Conservation (phyloP, 2,113 vertebrate species). For the Sminthopsis crassicaudata region DNA sequence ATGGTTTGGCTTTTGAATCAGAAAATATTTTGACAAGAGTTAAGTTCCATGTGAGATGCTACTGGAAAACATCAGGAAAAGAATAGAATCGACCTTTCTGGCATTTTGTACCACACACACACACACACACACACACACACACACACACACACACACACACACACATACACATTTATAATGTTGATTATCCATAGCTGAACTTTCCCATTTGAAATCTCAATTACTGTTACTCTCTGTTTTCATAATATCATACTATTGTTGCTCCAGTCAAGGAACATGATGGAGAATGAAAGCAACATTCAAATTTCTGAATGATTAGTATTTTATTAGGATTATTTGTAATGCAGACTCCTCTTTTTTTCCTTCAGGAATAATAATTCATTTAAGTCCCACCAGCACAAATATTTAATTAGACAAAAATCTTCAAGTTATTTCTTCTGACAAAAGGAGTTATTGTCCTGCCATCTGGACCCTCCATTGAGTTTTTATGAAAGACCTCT, state of each 20-base stretch:
- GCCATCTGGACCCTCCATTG: slow-evolving; percentile 76
- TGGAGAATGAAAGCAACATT: slow-evolving; percentile 50
- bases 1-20: slow-evolving; percentile 75
- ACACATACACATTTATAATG: slow-evolving; percentile 41
- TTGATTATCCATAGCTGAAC: slow-evolving; percentile 64
- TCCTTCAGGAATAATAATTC: slow-evolving; percentile 62
- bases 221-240: slow-evolving; percentile 61
- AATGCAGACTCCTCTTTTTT: slow-evolving; percentile 50
- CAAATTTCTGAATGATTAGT: slow-evolving; percentile 62
- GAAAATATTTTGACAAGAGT: slow-evolving; percentile 86
- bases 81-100: slow-evolving; percentile 60
- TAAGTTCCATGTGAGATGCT: slow-evolving; percentile 80
- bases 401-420: slow-evolving; percentile 79
- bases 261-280: slow-evolving; percentile 41
- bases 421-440: slow-evolving; percentile 75
- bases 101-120: slow-evolving; percentile 62
- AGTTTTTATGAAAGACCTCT: slow-evolving; percentile 71
- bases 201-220: slow-evolving; percentile 65
- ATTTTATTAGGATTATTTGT: slow-evolving; percentile 59
- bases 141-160: slow-evolving; percentile 25
- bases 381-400: slow-evolving; percentile 65
- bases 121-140: not conserved
- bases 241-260: slow-evolving; percentile 53
- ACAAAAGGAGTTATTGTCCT: slow-evolving; percentile 76
- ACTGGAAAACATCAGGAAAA: slow-evolving; percentile 49